These are phyloP conservation scores for Stichopus horrens DNA, from an alignment of 53 echinoderm and acorn worm genomes.

Conservation along the genomic window DNA sequence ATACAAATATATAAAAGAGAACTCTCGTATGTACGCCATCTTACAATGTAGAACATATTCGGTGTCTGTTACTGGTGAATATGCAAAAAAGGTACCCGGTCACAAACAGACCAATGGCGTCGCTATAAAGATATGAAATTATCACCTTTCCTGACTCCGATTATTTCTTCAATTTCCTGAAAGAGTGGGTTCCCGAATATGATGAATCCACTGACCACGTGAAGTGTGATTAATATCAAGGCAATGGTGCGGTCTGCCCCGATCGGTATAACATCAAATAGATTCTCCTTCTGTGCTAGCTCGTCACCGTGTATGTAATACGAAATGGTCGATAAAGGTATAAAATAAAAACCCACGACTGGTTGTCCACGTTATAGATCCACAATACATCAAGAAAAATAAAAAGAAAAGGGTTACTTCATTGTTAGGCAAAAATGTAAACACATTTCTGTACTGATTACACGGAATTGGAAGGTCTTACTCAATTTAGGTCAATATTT, in stretches of 20 bases:
- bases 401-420: not conserved
- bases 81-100: no score
- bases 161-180: conserved; percentile 23
- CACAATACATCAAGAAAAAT: not conserved
- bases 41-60: no score
- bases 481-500: no score
- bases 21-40: no score
- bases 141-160: conserved; percentile 10
- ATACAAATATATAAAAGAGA: no score
- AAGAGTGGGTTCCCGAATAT: conserved; percentile 20
- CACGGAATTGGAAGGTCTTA: no score
- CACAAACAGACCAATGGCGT: no score
- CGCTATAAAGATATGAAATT: no score
- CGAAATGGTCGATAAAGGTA: not conserved
- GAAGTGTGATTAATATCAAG: conserved; percentile 13
- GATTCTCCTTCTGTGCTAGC: not conserved
- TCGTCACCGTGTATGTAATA: not conserved
- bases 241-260: conserved; percentile 12
- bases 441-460: not conserved
- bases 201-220: conserved; percentile 21
- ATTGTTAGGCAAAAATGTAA: no score
- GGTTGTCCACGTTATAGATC: not conserved
- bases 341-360: conserved; percentile 23
- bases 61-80: no score
- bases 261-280: not conserved